These are phyloP conservation scores for Temnothorax ravouxi DNA, from an alignment of 2,888 invertebrate genomes.

Conservation along the genomic window DNA sequence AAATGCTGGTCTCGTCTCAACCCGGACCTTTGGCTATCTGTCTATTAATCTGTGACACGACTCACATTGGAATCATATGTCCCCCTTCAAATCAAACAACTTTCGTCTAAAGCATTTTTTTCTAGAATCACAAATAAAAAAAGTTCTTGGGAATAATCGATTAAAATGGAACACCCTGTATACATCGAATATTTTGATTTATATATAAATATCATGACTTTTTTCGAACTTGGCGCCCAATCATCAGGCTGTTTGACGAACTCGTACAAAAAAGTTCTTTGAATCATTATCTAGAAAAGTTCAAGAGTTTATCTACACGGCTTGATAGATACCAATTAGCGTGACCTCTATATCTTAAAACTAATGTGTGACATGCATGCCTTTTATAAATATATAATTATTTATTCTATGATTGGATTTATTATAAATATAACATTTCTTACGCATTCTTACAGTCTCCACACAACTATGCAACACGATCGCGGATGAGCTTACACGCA, in stretches of 20 bases:
- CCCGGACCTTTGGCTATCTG: too few species aligned
- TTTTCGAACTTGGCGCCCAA: neutral
- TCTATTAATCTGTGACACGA: too few species aligned
- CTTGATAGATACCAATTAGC: slow-evolving; percentile 72
- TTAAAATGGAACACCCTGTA: too few species aligned
- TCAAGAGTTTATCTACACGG: neutral
- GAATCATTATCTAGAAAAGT: slow-evolving; percentile 56
- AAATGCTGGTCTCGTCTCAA: too few species aligned
- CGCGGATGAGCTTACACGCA: slow-evolving; percentile 89
- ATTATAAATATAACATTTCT: neutral
- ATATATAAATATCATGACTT: too few species aligned
- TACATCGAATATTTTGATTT: too few species aligned
- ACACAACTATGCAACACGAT: slow-evolving; percentile 89
- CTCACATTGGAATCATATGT: too few species aligned
- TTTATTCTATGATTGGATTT: slow-evolving; percentile 40
- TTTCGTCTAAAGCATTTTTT: too few species aligned
- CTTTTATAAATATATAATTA: slow-evolving; percentile 70
- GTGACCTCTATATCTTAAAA: slow-evolving; percentile 79
- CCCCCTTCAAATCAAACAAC: too few species aligned
- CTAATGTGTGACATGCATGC: slow-evolving; percentile 74
- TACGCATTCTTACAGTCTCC: slow-evolving; percentile 87
- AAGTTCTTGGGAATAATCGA: too few species aligned
- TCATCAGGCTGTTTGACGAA: neutral
- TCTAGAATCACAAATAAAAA: too few species aligned
- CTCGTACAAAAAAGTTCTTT: neutral